Evolutionary conservation across 2,888 invertebrate genomes (phyloP), one percentile per base, ranked within the genome.

Genomic region (Drosophila histrio): DNA sequence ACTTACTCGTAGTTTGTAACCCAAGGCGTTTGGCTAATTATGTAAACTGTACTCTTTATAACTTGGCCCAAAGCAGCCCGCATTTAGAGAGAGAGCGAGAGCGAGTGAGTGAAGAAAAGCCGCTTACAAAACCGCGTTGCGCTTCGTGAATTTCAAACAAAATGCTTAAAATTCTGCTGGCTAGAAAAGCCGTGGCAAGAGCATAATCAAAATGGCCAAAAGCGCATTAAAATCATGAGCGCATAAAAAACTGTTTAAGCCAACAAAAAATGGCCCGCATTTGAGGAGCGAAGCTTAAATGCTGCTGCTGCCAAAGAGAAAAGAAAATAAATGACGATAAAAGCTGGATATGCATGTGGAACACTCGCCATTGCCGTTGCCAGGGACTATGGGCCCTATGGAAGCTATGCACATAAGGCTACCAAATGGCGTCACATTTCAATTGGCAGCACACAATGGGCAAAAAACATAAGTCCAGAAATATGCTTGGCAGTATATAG

Each of bases 211-310:
- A 80, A 85, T 86, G 76, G 65, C 66, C 77, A 88, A 86, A 86
- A 88, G 83, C 83, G 86, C 83, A 82, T 82, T 85, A 74, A 85
- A 81, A 75, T 72, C 75, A 74, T 78, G 62, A 85, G 83, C 68
- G 79, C 69, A 74, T 75, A 87, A 87, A 80, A 81, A 77, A 59
- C 53, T 79, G 78, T 70, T 79, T 68, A 76, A 72, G 84, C 84
- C 49, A 72, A 57, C 69, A 57, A 61, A 60, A 57, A 72, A 36
- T 50, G 26, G 30, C 26, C 41, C 19, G 21, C 46, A 13, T 44
- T 44, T n/a, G 50, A 36, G 13, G 38, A 11, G 9, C 17, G 21
- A 19, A 36, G 82, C 82, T 65, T 67, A 79, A 79, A 68, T 53
- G 66, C 59, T 62, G 63, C 61, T n/a, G n/a, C 17, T 17, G 21